Percentiles rank a stretch among this genome's conserved stretches.
Conservation (phyloP, 2,113 vertebrate genomes). For the Anarrhichthys ocellatus region DNA sequence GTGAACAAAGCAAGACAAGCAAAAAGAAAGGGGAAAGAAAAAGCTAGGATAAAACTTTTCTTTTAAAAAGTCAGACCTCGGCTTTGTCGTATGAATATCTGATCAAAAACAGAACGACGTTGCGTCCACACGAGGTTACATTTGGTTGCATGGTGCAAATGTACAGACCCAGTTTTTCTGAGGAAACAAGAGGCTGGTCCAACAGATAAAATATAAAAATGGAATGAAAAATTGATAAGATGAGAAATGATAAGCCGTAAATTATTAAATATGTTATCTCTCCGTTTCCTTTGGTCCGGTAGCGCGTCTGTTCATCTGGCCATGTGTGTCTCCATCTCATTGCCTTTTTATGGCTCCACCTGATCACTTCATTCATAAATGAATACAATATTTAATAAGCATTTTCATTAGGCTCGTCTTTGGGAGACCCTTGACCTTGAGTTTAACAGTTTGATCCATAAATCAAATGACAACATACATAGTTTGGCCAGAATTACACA, state of each 20-base stretch:
- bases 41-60: neutral
- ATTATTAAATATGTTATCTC: conserved; percentile 6
- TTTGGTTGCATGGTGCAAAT: conserved; percentile 5
- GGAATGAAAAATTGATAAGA: conserved; percentile 10
- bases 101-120: neutral
- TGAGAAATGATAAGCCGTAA: neutral
- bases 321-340: neutral
- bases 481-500: neutral
- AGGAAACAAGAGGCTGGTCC: neutral
- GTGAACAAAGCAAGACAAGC: neutral
- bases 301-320: neutral
- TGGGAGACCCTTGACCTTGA: neutral
- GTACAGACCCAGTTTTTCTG: neutral
- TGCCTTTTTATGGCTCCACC: neutral
- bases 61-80: conserved; percentile 8
- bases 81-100: conserved; percentile 10
- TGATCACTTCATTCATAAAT: neutral
- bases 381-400: neutral
- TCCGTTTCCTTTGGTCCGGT: neutral
- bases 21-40: neutral
- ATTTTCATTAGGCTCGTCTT: neutral
- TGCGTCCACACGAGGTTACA: conserved; percentile 13
- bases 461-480: neutral
- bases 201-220: conserved; percentile 36
- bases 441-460: neutral